phyloP scores from a whole-genome alignment of 2,797 vertebrate genomes.

The Oreochromis mossambicus region DNA sequence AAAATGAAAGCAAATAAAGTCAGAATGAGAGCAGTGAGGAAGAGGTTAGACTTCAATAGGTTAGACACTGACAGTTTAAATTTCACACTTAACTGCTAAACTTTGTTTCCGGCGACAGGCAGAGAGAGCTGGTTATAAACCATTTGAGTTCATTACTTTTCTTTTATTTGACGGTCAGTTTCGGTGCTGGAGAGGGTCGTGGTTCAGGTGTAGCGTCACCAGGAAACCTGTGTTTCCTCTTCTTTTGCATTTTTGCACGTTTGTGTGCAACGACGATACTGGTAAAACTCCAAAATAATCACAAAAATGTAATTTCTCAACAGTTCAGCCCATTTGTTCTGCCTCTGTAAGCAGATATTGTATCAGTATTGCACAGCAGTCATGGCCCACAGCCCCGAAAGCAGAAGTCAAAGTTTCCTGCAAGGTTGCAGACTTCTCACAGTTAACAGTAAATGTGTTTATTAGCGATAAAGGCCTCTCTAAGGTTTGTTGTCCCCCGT shows the following conservation, averaged over 20 bases:
- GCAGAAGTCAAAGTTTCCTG: conserved; percentile 47
- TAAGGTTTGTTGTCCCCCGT: not conserved
- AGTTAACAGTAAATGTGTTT: not conserved
- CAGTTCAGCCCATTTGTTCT: not conserved
- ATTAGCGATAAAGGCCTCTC: not conserved
- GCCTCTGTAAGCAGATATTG: not conserved
- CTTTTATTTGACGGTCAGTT: not conserved
- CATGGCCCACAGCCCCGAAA: conserved; percentile 3
- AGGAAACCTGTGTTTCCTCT: not conserved
- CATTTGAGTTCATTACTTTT: not conserved
- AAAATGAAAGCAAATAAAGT: not conserved
- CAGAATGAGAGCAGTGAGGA: not conserved
- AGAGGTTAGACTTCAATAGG: not conserved
- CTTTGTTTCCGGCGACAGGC: conserved; percentile 9
- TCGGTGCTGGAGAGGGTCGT: not conserved
- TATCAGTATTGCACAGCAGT: not conserved
- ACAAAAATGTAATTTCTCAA: not conserved
- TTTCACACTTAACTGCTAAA: conserved; percentile 38
- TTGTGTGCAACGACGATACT: not conserved
- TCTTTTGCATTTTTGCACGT: not conserved
- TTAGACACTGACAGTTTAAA: not conserved
- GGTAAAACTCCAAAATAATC: not conserved
- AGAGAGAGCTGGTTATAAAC: not conserved
- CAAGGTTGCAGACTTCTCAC: not conserved
- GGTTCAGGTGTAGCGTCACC: not conserved